Evolutionary conservation across 2,888 invertebrate genomes (phyloP).

Genomic region (Chloroclysta siterata): DNA sequence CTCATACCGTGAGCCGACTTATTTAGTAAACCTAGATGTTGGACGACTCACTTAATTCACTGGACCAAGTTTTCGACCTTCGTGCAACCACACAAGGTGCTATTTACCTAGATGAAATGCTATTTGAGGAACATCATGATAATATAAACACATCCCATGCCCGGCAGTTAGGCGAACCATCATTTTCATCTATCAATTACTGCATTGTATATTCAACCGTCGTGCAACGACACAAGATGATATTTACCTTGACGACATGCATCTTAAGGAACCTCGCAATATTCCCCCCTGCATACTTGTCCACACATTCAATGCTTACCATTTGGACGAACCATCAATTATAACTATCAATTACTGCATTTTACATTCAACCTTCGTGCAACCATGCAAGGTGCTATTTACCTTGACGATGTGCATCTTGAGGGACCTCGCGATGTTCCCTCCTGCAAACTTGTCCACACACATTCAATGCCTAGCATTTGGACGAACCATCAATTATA

Average conservation of each 20-base stretch:
- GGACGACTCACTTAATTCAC: too few relatives aligned
- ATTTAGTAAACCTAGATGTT: too few relatives aligned
- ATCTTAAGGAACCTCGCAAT: slow-evolving; percentile 72
- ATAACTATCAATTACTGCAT: too few relatives aligned
- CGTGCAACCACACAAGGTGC: too few relatives aligned
- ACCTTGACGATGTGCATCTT: slow-evolving; percentile 67
- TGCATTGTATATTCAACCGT: too few relatives aligned
- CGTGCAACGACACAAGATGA: too few relatives aligned
- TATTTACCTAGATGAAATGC: slow-evolving; percentile 56
- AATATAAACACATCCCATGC: slow-evolving; percentile 97
- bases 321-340: too few relatives aligned
- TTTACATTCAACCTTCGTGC: too few relatives aligned
- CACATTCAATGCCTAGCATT: slow-evolving; percentile 95
- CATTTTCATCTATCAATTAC: too few relatives aligned
- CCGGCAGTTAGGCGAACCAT: too few relatives aligned
- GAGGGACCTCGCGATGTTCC: slow-evolving; percentile 69
- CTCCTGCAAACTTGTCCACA: slow-evolving; percentile 88
- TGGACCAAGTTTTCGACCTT: too few relatives aligned
- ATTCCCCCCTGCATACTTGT: slow-evolving; percentile 86
- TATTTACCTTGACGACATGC: slow-evolving; percentile 56
- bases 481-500: slow-evolving; percentile 95
- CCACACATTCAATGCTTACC: slow-evolving; percentile 95
- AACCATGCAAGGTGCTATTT: slow-evolving; percentile 9
- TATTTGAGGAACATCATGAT: slow-evolving; percentile 72
- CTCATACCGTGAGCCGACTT: too few relatives aligned